Conservation (phyloP, 1,140 invertebrate species). For the Steinernema khuongi region DNA sequence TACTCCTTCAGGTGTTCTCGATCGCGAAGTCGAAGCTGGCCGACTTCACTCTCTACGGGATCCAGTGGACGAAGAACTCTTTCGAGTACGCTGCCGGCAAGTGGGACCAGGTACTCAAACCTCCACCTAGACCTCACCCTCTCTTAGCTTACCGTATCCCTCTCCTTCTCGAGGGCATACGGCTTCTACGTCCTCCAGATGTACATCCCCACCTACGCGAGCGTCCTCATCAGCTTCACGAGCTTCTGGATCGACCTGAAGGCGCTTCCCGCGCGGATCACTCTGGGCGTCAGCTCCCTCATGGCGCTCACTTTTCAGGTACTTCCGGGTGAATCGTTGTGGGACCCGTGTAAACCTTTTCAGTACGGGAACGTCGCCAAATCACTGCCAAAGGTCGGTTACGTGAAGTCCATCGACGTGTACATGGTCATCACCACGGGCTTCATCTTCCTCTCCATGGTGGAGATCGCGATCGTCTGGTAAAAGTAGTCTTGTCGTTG, state of each 20-base stretch:
- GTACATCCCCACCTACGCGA: constrained; percentile 62
- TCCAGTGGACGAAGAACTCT: constrained; percentile 53
- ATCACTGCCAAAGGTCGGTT: constrained; percentile 52
- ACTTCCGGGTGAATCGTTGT: constrained; percentile 1
- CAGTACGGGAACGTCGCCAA: constrained; percentile 57
- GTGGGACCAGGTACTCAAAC: constrained; percentile 53
- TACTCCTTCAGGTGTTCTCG: constrained; percentile 43
- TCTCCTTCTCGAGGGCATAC: constrained; percentile 61
- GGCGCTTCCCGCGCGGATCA: constrained; percentile 62
- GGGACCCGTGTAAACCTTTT: constrained; percentile 25
- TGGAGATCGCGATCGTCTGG: constrained; percentile 43
- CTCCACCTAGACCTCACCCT: constrained; percentile 35
- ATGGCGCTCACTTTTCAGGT: constrained; percentile 49
- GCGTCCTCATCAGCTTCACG: constrained; percentile 62
- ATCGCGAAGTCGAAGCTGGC: constrained; percentile 56
- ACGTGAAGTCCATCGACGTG: constrained; percentile 46
- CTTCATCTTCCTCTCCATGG: constrained; percentile 43
- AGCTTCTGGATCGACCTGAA: constrained; percentile 64
- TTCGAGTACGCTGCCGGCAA: constrained; percentile 55
- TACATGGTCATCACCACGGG: constrained; percentile 45
- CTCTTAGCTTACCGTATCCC: constrained; percentile 59
- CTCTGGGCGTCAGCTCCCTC: constrained; percentile 59
- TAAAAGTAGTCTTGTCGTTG: constrained; percentile 2
- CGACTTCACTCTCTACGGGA: constrained; percentile 52
- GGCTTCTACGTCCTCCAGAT: constrained; percentile 63